Evolutionary conservation across 2,113 vertebrate genomes (phyloP).

Genomic region (Ptilorrhoa leucosticta): DNA sequence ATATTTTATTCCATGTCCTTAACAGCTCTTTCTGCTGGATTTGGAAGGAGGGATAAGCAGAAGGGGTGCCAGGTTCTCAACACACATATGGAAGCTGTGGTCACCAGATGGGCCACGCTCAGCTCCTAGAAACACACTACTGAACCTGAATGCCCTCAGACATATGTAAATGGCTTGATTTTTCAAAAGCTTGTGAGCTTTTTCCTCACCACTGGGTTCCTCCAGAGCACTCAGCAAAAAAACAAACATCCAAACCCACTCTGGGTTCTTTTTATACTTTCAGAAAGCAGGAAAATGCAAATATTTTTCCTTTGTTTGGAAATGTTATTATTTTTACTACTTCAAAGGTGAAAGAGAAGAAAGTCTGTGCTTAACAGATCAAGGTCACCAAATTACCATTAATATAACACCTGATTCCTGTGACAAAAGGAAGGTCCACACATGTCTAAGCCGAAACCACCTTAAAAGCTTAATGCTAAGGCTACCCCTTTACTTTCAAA

Average conservation of each 20-base stretch:
- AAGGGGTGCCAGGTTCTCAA: background rate
- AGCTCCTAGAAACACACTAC: background rate
- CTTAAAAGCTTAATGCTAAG: background rate
- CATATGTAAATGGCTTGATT: background rate
- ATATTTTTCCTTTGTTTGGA: background rate
- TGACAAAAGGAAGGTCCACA: background rate
- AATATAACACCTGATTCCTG: background rate
- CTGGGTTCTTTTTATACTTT: background rate
- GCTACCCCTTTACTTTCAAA: background rate
- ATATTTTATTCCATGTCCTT: background rate
- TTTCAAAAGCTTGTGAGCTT: background rate
- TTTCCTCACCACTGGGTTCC: background rate
- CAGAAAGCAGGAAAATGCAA: background rate
- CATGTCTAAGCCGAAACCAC: background rate
- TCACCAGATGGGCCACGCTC: background rate
- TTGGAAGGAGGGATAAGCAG: background rate
- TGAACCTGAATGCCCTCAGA: background rate
- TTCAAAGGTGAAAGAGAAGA: background rate
- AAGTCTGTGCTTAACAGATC: background rate
- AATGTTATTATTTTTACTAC: background rate
- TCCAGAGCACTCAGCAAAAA: background rate
- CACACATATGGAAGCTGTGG: background rate
- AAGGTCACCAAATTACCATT: background rate
- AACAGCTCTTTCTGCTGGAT: background rate
- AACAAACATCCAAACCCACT: background rate